Conservation (phyloP, 2,113 vertebrate genomes). For the Neotoma lepida region DNA sequence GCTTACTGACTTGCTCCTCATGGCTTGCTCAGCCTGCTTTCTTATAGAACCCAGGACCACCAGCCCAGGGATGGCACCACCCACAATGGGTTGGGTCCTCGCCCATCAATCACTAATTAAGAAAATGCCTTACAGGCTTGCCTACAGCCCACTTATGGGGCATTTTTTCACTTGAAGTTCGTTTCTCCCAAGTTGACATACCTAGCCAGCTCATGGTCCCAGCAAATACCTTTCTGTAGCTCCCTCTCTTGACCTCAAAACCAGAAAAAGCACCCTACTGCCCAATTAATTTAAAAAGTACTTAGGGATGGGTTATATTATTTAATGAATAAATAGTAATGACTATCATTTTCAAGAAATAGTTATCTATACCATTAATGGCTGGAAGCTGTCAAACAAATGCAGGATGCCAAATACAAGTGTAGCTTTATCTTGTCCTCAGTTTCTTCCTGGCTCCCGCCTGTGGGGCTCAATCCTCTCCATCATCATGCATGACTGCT, state of each 20-base stretch:
- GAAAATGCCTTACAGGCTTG: not conserved
- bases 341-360: not conserved
- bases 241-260: not conserved
- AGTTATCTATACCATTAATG: accelerated
- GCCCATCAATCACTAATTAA: not conserved
- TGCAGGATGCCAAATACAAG: not conserved
- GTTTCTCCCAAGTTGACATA: not conserved
- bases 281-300: not conserved
- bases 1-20: not conserved
- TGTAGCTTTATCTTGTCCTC: not conserved
- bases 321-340: not conserved
- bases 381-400: not conserved
- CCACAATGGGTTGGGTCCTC: not conserved
- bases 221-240: not conserved
- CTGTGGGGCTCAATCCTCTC: not conserved
- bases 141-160: not conserved
- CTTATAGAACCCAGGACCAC: not conserved
- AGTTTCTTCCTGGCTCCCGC: not conserved
- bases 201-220: not conserved
- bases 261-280: not conserved
- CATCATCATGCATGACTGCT: not conserved
- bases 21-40: not conserved
- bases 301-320: not conserved
- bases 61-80: not conserved
- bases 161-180: not conserved